These are phyloP conservation scores for Megaustenia siamemsis DNA, from an alignment of 2,888 invertebrate species.

Conservation along the genomic window DNA sequence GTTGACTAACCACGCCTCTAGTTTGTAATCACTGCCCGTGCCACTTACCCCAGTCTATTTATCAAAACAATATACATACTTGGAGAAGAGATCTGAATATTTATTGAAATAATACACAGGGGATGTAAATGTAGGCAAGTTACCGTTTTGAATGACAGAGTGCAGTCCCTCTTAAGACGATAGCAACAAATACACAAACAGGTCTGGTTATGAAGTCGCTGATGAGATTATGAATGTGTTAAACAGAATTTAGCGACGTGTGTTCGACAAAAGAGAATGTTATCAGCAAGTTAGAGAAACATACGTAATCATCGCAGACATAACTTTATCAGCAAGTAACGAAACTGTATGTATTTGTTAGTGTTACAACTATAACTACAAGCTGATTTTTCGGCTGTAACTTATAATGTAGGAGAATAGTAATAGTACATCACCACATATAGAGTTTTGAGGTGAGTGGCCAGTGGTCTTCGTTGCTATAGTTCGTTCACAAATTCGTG, in stretches of 20 bases:
- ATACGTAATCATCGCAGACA: no score
- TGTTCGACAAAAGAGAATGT: neutral
- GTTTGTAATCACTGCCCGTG: slow-evolving; percentile 20
- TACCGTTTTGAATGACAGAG: slow-evolving; percentile 33
- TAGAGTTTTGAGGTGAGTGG: no score
- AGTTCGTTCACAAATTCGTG: no score
- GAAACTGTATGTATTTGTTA: no score
- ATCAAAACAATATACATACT: slow-evolving; percentile 44
- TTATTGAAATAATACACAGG: slow-evolving; percentile 45
- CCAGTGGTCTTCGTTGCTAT: no score
- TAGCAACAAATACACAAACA: slow-evolving; percentile 43
- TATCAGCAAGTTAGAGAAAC: no score
- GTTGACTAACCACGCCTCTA: neutral
- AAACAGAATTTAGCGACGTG: neutral
- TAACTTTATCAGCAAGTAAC: no score
- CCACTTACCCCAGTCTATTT: slow-evolving; percentile 12
- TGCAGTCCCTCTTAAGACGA: slow-evolving; percentile 34
- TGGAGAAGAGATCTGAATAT: slow-evolving; percentile 30
- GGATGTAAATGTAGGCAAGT: slow-evolving; percentile 31
- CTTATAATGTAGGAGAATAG: no score
- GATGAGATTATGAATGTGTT: neutral
- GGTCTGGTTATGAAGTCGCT: neutral
- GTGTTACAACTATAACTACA: no score
- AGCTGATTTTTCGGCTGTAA: no score
- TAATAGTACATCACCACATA: no score